phyloP scores from a whole-genome alignment of 2,113 vertebrate genomes.

The Pavo muticus region DNA sequence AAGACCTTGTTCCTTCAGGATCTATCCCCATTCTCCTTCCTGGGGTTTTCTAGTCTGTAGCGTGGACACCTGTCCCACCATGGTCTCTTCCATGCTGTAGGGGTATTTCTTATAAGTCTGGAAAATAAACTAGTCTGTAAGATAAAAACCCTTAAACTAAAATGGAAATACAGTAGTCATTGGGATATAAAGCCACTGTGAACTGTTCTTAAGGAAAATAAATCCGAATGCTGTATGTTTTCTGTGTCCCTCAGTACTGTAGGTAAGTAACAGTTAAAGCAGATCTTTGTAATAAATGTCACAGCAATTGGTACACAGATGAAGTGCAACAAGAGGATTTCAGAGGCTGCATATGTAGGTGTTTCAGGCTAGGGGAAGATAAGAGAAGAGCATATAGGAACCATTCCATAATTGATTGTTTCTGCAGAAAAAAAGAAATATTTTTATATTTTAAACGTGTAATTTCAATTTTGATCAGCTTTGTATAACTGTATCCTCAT shows the following conservation, averaged over 20 bases:
- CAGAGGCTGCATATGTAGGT: neutral
- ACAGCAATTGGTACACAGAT: neutral
- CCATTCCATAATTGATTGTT: neutral
- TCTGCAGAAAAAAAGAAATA: neutral
- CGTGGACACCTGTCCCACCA: neutral
- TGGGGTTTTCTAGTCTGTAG: neutral
- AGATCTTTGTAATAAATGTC: neutral
- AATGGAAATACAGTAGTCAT: neutral
- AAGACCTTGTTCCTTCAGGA: neutral
- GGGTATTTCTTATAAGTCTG: neutral
- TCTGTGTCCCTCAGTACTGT: neutral
- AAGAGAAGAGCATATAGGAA: neutral
- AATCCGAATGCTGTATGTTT: neutral
- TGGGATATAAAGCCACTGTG: neutral
- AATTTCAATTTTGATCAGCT: neutral
- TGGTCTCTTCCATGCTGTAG: neutral
- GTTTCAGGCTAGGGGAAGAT: neutral
- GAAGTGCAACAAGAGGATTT: neutral
- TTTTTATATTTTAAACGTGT: neutral
- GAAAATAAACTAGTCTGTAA: too few species aligned
- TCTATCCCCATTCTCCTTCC: neutral
- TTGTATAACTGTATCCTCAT: neutral
- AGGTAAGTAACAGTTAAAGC: neutral
- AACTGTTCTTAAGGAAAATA: neutral
- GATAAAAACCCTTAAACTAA: conserved; percentile 23